phyloP scores from a whole-genome alignment of 2,113 vertebrate genomes.

The Spheniscus mendiculus region DNA sequence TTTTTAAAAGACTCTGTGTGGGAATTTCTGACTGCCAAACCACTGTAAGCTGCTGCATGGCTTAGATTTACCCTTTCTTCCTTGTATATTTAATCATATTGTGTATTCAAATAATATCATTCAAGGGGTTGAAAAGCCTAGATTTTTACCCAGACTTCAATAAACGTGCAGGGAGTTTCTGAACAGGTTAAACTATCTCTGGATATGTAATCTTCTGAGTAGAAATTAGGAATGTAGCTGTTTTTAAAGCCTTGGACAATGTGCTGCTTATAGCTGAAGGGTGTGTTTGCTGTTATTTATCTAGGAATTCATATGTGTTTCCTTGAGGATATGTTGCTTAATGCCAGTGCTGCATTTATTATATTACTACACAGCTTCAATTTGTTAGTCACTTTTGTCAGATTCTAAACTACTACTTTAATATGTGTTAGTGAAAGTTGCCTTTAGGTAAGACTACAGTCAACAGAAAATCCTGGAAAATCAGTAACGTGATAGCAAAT shows the following conservation, averaged over 20 bases:
- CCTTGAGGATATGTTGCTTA: neutral
- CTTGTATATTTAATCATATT: neutral
- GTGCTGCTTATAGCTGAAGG: neutral
- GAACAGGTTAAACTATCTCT: neutral
- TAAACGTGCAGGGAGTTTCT: neutral
- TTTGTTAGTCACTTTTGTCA: neutral
- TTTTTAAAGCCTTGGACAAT: neutral
- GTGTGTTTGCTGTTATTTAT: neutral
- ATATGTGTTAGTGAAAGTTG: neutral
- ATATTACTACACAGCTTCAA: neutral
- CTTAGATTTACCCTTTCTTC: neutral
- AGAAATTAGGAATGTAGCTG: neutral
- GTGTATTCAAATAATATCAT: neutral
- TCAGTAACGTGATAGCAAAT: neutral
- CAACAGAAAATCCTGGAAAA: neutral
- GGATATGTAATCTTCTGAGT: neutral
- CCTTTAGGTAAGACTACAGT: neutral
- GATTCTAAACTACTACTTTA: neutral
- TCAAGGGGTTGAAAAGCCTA: neutral
- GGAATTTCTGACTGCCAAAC: neutral
- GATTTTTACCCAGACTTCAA: neutral
- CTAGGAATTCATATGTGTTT: neutral
- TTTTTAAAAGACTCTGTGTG: neutral
- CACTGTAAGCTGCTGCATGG: neutral
- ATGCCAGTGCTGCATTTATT: neutral